phyloP scores from a whole-genome alignment of 2,888 invertebrate species.

The Dorcus parallelipipedus region DNA sequence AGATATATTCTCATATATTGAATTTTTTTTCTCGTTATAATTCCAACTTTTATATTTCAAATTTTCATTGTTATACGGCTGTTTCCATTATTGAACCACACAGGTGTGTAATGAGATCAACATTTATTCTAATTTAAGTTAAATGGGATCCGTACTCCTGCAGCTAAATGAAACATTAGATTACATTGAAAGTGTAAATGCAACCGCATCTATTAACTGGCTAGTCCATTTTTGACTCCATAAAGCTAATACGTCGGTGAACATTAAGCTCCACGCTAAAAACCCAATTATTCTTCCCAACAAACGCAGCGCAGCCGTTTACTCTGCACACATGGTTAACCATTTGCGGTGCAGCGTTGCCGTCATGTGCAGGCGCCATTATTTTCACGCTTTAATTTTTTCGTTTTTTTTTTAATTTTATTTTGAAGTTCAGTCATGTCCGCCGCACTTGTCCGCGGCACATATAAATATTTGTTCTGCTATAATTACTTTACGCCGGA shows the following conservation, averaged over 20 bases:
- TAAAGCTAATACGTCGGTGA: not conserved
- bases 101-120: too few relatives aligned
- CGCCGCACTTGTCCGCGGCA: not conserved
- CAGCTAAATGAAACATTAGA: too few relatives aligned
- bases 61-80: too few relatives aligned
- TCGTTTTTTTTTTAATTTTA: not conserved
- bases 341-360: not conserved
- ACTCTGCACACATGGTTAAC: not conserved
- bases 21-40: too few relatives aligned
- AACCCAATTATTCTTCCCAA: constrained; percentile 1
- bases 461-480: not conserved
- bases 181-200: too few relatives aligned
- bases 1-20: too few relatives aligned
- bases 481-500: not conserved
- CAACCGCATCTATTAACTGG: too few relatives aligned
- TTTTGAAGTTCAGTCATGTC: not conserved
- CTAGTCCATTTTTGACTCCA: not conserved
- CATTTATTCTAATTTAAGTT: too few relatives aligned
- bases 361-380: not conserved
- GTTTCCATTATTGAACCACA: too few relatives aligned
- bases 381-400: not conserved
- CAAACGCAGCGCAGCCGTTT: not conserved
- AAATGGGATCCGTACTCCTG: too few relatives aligned
- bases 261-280: not conserved
- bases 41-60: too few relatives aligned